phyloP scores from a whole-genome alignment of 2,113 vertebrate genomes.

The Calyptommatus sinebrachiatus region DNA sequence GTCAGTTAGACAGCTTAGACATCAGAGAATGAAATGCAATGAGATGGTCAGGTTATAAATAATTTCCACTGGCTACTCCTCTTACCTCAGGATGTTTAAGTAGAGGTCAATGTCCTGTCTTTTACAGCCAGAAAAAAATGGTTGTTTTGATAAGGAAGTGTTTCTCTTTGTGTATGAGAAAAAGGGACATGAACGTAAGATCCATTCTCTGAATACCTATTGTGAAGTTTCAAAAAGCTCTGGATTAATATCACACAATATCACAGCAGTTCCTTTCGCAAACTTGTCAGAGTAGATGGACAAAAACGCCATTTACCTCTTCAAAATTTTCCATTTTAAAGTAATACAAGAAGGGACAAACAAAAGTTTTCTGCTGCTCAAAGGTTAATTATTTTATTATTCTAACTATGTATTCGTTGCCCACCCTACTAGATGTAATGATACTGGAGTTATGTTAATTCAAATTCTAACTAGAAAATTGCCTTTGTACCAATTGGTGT shows the following conservation, averaged over 20 bases:
- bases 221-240: conserved; percentile 50
- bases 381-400: too few relatives aligned
- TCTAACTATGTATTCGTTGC: too few relatives aligned
- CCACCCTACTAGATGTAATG: too few relatives aligned
- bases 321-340: not conserved
- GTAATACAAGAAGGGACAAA: not conserved
- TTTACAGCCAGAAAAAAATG: conserved; percentile 42
- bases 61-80: conserved; percentile 79
- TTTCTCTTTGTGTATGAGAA: conserved; percentile 23
- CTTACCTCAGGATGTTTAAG: conserved; percentile 73
- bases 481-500: too few relatives aligned
- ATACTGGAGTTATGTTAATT: too few relatives aligned
- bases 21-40: conserved; percentile 74
- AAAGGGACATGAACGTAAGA: conserved; percentile 56
- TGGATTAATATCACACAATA: not conserved
- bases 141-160: conserved; percentile 49
- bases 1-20: conserved; percentile 73
- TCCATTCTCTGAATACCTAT: conserved; percentile 61
- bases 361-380: too few relatives aligned
- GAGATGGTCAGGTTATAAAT: conserved; percentile 81
- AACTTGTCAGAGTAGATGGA: not conserved
- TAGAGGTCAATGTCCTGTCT: conserved; percentile 74
- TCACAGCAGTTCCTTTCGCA: not conserved
- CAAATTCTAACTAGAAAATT: too few relatives aligned
- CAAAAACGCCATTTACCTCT: not conserved